These are phyloP conservation scores for Rhizoglyphus robini DNA, from an alignment of 1,140 invertebrate species.

Conservation along the genomic window DNA sequence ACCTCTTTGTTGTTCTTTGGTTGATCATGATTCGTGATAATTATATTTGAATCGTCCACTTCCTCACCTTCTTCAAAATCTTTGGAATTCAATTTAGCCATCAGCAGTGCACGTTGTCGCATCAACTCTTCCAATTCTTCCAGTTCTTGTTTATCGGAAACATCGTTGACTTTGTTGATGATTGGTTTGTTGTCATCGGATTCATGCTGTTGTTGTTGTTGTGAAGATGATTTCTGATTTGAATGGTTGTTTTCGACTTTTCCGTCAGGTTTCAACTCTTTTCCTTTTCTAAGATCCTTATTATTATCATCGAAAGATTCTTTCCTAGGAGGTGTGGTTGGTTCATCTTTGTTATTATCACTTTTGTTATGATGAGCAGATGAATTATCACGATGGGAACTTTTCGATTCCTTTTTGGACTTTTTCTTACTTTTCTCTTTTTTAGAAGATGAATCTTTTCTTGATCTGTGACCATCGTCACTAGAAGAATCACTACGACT, in stretches of 20 bases:
- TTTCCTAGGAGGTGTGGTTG: background rate
- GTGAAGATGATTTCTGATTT: background rate
- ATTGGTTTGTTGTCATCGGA: too few relatives aligned
- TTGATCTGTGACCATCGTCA: too few relatives aligned
- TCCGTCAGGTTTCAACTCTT: too few relatives aligned
- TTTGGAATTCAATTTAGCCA: conserved; percentile 7
- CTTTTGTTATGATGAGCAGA: background rate
- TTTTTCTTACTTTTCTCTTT: too few relatives aligned
- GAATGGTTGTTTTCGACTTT: too few relatives aligned
- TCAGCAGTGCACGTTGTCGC: conserved; percentile 6
- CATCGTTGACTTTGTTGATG: too few relatives aligned
- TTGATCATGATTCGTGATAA: background rate
- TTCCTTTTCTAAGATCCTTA: background rate
- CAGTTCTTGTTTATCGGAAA: background rate
- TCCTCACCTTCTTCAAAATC: background rate
- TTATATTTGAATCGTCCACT: background rate
- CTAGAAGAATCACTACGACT: too few relatives aligned
- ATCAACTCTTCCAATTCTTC: conserved; percentile 16
- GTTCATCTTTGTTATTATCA: background rate
- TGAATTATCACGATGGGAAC: background rate
- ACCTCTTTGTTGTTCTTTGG: background rate
- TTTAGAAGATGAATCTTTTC: too few relatives aligned
- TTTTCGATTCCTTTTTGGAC: background rate
- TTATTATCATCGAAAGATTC: background rate
- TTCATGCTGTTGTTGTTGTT: background rate